These are phyloP conservation scores for Leucoraja ocellata DNA, from an alignment of 2,797 vertebrate species.

Conservation along the genomic window DNA sequence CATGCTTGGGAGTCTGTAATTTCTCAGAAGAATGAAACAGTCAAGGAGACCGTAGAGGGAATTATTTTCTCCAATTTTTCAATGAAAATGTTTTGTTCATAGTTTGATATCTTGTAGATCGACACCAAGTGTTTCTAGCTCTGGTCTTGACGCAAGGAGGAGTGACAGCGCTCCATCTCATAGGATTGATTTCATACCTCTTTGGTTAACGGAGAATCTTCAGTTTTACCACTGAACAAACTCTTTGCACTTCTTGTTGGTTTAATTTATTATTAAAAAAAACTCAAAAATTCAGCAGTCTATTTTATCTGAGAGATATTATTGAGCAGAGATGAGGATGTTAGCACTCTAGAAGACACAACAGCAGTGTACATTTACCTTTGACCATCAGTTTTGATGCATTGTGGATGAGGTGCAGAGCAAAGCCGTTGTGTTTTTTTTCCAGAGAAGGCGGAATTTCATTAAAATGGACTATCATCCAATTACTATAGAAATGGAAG, in stretches of 20 bases:
- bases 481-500: neutral
- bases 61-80: neutral
- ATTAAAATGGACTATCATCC: too few species aligned
- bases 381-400: neutral
- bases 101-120: neutral
- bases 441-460: neutral
- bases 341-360: neutral
- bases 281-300: neutral
- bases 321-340: neutral
- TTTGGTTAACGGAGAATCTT: neutral
- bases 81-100: neutral
- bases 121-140: neutral
- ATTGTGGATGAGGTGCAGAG: neutral
- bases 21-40: neutral
- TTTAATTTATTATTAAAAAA: neutral
- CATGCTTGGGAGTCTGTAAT: too few species aligned
- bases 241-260: neutral
- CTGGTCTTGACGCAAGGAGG: neutral
- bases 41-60: neutral
- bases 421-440: neutral
- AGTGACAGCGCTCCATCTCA: neutral
- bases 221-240: neutral
- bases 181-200: neutral
- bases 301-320: neutral
- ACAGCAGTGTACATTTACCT: too few species aligned